Conservation (phyloP, 1,140 invertebrate species). For the Panulirus ornatus region DNA sequence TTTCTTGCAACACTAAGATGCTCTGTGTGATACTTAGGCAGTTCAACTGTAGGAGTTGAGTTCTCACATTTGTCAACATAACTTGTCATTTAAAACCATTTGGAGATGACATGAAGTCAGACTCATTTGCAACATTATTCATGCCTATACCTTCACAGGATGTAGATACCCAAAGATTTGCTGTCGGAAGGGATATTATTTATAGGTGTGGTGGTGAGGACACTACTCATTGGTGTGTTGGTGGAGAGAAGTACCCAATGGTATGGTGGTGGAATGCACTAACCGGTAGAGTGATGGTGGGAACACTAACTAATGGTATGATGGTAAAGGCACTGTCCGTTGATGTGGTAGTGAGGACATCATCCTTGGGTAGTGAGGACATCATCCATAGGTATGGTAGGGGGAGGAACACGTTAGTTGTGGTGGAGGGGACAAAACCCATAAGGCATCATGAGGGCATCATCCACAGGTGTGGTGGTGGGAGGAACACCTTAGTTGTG, state of each 20-base stretch:
- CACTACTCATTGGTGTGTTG: not conserved
- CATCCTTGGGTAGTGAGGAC: not conserved
- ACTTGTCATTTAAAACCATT: too few relatives aligned
- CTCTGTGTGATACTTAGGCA: too few relatives aligned
- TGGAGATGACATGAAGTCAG: too few relatives aligned
- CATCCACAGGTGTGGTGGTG: not conserved
- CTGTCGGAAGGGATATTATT: too few relatives aligned
- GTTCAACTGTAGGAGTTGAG: too few relatives aligned
- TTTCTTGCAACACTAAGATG: too few relatives aligned
- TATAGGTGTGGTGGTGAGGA: not conserved
- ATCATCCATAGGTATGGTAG: not conserved
- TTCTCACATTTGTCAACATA: too few relatives aligned
- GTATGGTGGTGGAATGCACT: not conserved
- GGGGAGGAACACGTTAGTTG: not conserved
- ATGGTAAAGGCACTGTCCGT: not conserved
- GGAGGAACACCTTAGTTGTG: not conserved
- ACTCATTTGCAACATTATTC: too few relatives aligned
- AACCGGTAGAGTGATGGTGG: not conserved
- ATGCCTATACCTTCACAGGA: too few relatives aligned
- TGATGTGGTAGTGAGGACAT: too few relatives aligned
- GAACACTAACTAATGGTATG: not conserved
- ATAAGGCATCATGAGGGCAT: not conserved
- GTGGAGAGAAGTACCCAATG: not conserved
- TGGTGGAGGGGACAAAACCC: not conserved
- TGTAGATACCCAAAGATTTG: not conserved